Conservation (phyloP, 2,888 invertebrate genomes). For the Tipula unca region DNA sequence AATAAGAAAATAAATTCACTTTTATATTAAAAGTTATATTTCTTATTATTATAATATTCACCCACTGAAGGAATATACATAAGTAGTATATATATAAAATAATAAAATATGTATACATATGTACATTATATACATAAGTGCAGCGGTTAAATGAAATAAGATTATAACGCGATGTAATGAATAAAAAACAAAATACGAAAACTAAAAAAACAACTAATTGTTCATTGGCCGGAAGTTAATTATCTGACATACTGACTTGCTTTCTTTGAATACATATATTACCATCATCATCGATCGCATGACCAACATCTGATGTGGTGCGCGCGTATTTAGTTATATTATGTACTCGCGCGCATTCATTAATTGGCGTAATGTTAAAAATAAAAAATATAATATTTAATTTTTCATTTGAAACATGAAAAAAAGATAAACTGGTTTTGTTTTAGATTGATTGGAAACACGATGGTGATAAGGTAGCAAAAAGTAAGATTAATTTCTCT, state of each 20-base stretch:
- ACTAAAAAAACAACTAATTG: background rate
- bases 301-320: conserved; percentile 19
- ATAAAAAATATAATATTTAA: background rate
- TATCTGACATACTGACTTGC: conserved; percentile 45
- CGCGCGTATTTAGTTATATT: background rate
- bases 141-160: background rate
- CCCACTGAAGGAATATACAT: background rate
- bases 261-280: conserved; percentile 35
- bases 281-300: conserved; percentile 25
- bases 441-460: background rate
- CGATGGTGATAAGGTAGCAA: background rate
- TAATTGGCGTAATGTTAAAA: conserved; percentile 22
- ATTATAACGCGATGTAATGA: background rate
- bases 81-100: no score
- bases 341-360: background rate
- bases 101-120: background rate
- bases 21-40: background rate
- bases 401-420: background rate
- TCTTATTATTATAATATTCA: background rate
- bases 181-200: background rate
- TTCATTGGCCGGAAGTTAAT: conserved; percentile 34
- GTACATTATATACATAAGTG: no score
- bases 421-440: background rate
- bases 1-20: conserved; percentile 8
- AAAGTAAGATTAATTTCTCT: conserved; percentile 14